Percentiles rank a stretch among this genome's conserved stretches.
Conservation (phyloP, 1,140 invertebrate species). For the Penaeus indicus region DNA sequence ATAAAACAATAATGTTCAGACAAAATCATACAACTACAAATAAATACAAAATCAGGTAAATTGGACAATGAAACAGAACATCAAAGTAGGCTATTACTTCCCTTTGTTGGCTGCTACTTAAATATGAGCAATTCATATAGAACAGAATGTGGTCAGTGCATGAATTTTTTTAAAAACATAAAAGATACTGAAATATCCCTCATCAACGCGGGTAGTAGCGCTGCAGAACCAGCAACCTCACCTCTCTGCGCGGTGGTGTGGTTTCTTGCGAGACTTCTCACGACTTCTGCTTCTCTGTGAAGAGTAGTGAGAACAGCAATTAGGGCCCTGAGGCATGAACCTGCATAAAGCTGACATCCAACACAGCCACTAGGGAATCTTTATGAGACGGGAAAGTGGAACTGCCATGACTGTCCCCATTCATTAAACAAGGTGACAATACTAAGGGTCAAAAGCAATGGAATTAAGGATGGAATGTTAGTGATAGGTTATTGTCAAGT, state of each 20-base stretch:
- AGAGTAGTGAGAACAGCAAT: conserved; percentile 33
- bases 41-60: too few relatives aligned
- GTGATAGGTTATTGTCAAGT: conserved; percentile 18
- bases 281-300: conserved; percentile 53
- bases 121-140: too few relatives aligned
- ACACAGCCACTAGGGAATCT: conserved; percentile 47
- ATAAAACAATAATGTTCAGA: too few relatives aligned
- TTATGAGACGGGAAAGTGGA: conserved; percentile 38
- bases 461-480: conserved; percentile 49
- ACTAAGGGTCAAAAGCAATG: conserved; percentile 49
- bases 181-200: neutral
- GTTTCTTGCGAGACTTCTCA: conserved; percentile 49
- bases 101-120: too few relatives aligned
- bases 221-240: conserved; percentile 32
- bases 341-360: conserved; percentile 39
- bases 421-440: conserved; percentile 43
- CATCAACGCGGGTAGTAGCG: neutral
- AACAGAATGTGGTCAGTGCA: neutral
- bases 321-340: conserved; percentile 2
- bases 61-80: too few relatives aligned
- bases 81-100: too few relatives aligned
- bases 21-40: too few relatives aligned
- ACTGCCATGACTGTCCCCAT: conserved; percentile 52
- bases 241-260: conserved; percentile 59
- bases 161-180: neutral